Evolutionary conservation across 2,797 vertebrate species (phyloP).

Genomic region (Sparus aurata): DNA sequence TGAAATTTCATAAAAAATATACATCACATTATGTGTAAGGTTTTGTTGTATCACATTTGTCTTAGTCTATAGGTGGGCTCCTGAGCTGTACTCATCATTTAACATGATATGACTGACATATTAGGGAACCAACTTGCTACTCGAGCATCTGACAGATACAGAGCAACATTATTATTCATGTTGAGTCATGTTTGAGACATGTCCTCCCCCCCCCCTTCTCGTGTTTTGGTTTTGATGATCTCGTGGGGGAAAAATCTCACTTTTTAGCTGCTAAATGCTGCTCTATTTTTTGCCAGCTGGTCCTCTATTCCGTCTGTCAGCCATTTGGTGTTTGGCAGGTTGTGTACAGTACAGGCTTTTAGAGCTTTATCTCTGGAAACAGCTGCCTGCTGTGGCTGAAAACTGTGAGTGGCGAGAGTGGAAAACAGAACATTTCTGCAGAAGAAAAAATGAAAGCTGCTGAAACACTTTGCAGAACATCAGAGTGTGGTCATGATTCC

Average conservation of each 20-base stretch:
- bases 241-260: background rate
- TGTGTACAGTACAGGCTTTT: background rate
- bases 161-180: background rate
- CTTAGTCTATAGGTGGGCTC: background rate
- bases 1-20: background rate
- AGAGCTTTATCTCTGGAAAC: background rate
- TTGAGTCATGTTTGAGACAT: background rate
- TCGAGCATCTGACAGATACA: background rate
- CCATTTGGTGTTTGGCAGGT: background rate
- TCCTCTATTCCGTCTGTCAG: background rate
- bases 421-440: background rate
- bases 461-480: background rate
- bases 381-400: background rate
- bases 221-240: background rate
- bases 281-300: background rate
- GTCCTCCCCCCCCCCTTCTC: too few species aligned
- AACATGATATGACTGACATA: background rate
- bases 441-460: background rate
- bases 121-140: background rate
- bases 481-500: too few species aligned
- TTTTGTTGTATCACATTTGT: background rate
- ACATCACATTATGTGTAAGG: background rate
- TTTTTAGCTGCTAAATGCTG: background rate
- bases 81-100: background rate
- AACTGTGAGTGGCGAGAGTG: background rate